Evolutionary conservation across 92 coral and sea anemone genomes (phyloP).

Genomic region (Muricea muricata): DNA sequence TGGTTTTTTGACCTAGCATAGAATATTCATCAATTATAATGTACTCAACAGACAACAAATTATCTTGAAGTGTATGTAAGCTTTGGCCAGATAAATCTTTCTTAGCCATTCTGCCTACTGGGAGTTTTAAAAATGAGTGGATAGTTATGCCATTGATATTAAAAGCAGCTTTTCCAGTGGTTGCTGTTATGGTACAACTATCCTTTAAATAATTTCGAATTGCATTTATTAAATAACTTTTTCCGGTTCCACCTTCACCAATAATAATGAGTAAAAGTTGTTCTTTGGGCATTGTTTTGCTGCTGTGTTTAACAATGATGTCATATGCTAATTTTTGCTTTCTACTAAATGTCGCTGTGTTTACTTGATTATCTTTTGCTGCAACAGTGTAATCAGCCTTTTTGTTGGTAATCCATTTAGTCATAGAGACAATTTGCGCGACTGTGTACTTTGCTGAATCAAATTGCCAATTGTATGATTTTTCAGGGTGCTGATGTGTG

Average conservation of each 20-base stretch:
- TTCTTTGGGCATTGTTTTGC: slow-evolving; percentile 44
- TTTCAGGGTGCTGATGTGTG: slow-evolving; percentile 2
- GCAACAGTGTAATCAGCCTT: slow-evolving; percentile 28
- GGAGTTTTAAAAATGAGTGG: slow-evolving; percentile 72
- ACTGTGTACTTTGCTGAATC: slow-evolving; percentile 12
- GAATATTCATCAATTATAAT: slow-evolving; percentile 54
- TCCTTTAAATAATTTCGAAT: slow-evolving; percentile 56
- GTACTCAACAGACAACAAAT: slow-evolving; percentile 11
- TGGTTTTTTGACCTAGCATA: slow-evolving; percentile 41
- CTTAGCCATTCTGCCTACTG: slow-evolving; percentile 64
- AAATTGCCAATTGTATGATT: slow-evolving; percentile 18
- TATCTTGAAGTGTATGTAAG: slow-evolving; percentile 56
- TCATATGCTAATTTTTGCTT: slow-evolving; percentile 65
- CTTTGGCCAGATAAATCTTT: slow-evolving; percentile 74
- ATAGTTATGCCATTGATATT: slow-evolving; percentile 64
- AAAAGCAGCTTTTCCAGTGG: slow-evolving; percentile 65
- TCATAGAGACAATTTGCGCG: slow-evolving; percentile 7
- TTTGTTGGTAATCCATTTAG: slow-evolving; percentile 20
- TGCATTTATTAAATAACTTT: slow-evolving; percentile 57
- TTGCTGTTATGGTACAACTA: slow-evolving; percentile 66
- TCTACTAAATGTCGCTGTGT: slow-evolving; percentile 57
- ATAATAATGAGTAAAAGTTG: slow-evolving; percentile 54
- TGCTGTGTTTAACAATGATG: slow-evolving; percentile 55
- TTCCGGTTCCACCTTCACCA: slow-evolving; percentile 70
- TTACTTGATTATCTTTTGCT: slow-evolving; percentile 32